Evolutionary conservation across 2,888 invertebrate genomes (phyloP).

Genomic region (Merodon equestris): DNA sequence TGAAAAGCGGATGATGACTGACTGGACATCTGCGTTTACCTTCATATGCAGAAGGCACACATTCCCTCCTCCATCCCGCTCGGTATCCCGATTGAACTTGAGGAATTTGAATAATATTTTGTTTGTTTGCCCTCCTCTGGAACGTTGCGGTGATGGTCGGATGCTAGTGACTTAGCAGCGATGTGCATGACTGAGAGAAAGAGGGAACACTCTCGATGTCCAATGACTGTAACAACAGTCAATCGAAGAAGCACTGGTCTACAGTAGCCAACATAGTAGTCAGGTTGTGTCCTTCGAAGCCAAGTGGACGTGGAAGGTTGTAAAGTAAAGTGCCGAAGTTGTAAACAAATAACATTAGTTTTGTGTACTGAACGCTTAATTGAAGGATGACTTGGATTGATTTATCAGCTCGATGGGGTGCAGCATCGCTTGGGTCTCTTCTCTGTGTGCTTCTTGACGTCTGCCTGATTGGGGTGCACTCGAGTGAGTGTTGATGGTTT

Average conservation of each 20-base stretch:
- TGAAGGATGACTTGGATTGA: slow-evolving; percentile 66
- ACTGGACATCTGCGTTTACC: slow-evolving; percentile 15
- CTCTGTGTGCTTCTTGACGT: slow-evolving; percentile 24
- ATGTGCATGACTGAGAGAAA: slow-evolving; percentile 38
- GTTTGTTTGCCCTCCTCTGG: slow-evolving; percentile 61
- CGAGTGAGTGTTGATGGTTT: slow-evolving; percentile 1
- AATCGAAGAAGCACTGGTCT: no score
- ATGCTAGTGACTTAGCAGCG: slow-evolving; percentile 45
- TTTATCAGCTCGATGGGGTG: slow-evolving; percentile 48
- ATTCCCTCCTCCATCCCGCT: slow-evolving; percentile 10
- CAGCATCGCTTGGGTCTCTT: background rate
- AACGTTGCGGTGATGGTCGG: slow-evolving; percentile 50
- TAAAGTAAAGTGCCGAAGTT: slow-evolving; percentile 66
- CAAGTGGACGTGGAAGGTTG: slow-evolving; percentile 59
- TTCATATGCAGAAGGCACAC: background rate
- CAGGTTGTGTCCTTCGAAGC: slow-evolving; percentile 32
- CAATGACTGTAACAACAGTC: no score
- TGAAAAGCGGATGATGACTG: slow-evolving; percentile 30
- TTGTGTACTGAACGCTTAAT: slow-evolving; percentile 66
- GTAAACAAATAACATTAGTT: slow-evolving; percentile 66
- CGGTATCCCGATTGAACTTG: slow-evolving; percentile 15
- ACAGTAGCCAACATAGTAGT: slow-evolving; percentile 35
- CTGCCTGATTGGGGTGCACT: slow-evolving; percentile 15
- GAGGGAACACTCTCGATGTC: background rate
- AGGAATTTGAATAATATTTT: slow-evolving; percentile 67